Conservation (phyloP, 2,113 vertebrate genomes). For the Myotis lucifugus region DNA sequence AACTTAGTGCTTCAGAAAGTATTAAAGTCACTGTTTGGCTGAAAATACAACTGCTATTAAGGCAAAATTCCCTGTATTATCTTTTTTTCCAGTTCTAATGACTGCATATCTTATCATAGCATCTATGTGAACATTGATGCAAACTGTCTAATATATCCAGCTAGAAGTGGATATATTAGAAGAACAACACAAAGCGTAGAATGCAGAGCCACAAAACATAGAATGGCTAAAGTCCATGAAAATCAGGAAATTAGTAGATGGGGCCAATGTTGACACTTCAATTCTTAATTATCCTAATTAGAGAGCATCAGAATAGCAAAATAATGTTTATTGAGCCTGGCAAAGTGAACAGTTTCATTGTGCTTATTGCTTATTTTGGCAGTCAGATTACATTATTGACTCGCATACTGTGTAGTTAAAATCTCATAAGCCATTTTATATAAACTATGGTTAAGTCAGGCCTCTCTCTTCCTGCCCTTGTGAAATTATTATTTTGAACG, state of each 20-base stretch:
- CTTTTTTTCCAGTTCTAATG: background rate
- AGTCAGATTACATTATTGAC: slow-evolving; percentile 68
- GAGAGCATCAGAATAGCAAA: slow-evolving; percentile 76
- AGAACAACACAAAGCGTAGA: background rate
- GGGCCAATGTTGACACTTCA: slow-evolving; percentile 76
- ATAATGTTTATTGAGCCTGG: slow-evolving; percentile 79
- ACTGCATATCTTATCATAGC: background rate
- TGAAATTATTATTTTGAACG: slow-evolving; percentile 46
- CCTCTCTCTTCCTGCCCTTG: background rate
- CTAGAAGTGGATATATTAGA: background rate
- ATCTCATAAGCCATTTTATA: slow-evolving; percentile 71
- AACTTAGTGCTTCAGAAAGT: slow-evolving; percentile 8
- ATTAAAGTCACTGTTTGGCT: background rate
- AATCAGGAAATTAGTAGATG: slow-evolving; percentile 73
- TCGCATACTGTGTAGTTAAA: slow-evolving; percentile 55
- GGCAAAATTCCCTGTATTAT: background rate
- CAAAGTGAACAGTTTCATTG: slow-evolving; percentile 70
- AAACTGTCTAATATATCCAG: background rate
- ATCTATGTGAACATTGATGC: background rate
- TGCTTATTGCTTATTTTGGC: slow-evolving; percentile 76
- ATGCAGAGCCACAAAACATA: slow-evolving; percentile 18
- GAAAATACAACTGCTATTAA: background rate
- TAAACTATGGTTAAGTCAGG: slow-evolving; percentile 48
- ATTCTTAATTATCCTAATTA: slow-evolving; percentile 81
- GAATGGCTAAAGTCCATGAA: slow-evolving; percentile 64